Evolutionary conservation across 2,888 invertebrate species (phyloP).

Genomic region (Amblyjoppa fuscipennis): DNA sequence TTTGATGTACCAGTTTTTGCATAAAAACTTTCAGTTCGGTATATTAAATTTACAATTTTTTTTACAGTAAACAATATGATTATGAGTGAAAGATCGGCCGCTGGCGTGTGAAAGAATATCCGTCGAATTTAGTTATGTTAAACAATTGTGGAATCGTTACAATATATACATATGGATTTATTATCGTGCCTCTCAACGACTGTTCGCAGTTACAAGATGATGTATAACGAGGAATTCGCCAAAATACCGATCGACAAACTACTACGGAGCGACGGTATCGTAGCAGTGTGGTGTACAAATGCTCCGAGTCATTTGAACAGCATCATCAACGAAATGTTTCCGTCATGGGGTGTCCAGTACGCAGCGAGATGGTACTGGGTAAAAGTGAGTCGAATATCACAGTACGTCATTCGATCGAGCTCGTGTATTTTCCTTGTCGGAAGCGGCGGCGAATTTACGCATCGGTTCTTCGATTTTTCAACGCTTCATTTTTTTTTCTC

Average conservation of each 20-base stretch:
- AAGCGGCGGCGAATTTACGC: background rate
- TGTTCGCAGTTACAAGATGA: conserved; percentile 90
- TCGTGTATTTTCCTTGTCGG: conserved; percentile 23
- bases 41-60: no score
- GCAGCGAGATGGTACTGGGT: conserved; percentile 95
- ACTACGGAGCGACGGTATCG: conserved; percentile 88
- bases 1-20: no score
- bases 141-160: background rate
- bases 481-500: conserved; percentile 62
- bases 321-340: conserved; percentile 91
- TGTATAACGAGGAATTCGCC: conserved; percentile 91
- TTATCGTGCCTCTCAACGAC: background rate
- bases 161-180: conserved; percentile 9
- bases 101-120: no score
- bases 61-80: no score
- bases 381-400: conserved; percentile 87
- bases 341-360: conserved; percentile 91
- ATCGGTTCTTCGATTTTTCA: background rate
- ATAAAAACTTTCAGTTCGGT: no score
- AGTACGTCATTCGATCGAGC: conserved; percentile 15
- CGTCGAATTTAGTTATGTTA: no score
- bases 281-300: conserved; percentile 98
- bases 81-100: no score
- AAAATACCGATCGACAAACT: conserved; percentile 90
- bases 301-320: conserved; percentile 89